Conservation (phyloP, 53 echinoderm and acorn worm species). For the Zoroaster sp. region DNA sequence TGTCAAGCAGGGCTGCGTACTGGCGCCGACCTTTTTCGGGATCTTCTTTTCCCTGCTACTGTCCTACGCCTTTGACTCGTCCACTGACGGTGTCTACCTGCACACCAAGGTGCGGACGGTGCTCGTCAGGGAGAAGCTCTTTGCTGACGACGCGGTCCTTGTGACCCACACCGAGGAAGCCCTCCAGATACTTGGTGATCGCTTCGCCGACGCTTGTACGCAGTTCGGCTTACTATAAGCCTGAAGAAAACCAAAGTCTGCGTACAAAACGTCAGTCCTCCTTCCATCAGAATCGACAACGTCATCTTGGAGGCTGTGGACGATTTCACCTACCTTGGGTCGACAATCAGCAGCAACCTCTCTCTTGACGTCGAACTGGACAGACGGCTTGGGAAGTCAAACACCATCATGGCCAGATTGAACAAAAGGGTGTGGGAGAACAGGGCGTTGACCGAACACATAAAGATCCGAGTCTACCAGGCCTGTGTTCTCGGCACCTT, state of each 20-base stretch:
- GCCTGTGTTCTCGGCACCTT: too few relatives aligned
- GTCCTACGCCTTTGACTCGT: not conserved
- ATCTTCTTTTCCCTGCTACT: not conserved
- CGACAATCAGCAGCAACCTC: too few relatives aligned
- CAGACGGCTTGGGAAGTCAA: too few relatives aligned
- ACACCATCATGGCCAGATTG: too few relatives aligned
- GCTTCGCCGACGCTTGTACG: too few relatives aligned
- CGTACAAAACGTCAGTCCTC: not conserved
- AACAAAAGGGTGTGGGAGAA: too few relatives aligned
- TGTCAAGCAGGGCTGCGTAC: conserved; percentile 41
- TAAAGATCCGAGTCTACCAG: too few relatives aligned
- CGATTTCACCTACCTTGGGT: too few relatives aligned
- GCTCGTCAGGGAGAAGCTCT: not conserved
- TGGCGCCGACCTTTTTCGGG: not conserved
- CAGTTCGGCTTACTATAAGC: not conserved
- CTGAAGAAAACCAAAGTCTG: not conserved
- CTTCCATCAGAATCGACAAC: not conserved
- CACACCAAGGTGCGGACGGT: not conserved
- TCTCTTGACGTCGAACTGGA: too few relatives aligned
- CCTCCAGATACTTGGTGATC: too few relatives aligned
- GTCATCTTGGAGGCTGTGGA: not conserved
- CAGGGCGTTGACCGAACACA: too few relatives aligned
- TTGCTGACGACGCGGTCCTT: not conserved
- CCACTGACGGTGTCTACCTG: not conserved
- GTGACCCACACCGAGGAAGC: not conserved